Evolutionary conservation across 2,113 vertebrate genomes (phyloP), one percentile per base, ranked within the genome.

Genomic region (Archocentrus centrarchus): DNA sequence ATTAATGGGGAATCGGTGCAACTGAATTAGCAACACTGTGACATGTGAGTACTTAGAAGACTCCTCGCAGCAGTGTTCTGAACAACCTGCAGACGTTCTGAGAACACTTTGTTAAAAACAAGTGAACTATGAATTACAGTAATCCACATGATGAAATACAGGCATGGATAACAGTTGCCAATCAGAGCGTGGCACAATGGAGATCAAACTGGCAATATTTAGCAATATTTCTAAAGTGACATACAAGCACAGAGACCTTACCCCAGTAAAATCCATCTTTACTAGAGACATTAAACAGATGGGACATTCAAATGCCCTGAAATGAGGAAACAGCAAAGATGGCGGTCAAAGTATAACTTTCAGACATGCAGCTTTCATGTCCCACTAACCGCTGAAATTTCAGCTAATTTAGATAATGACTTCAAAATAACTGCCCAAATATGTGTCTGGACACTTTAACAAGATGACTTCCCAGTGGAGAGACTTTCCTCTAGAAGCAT

Each of bases 391-490:
- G 53, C 68, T 55, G 27, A 55, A n/a, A 73, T 55, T 55, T 55
- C 53, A 73, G 47, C 17, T 35, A 4, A 2, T 73, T 73, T 73
- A 73, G 47, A 73, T 73, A 73, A 9, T 55, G 18, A 10, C 10
- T 50, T 73, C 68, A 32, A n/a, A 73, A 35, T 73, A 73, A 73
- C 1, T 55, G 27, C 27, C 11, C 11, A 73, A 35, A 55, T 55
- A 73, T 73, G 68, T 73, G 68, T 18, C 68, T 55, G 27, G 68
- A 73, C 6, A 18, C 4, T 35, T 55, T 73, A 73, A 35, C 68
- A 32, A 73, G 20, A 73, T 55, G 22, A 6, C 44, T 50, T 73
- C 17, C 30, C 44, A 53, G 44, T 73, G 68, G 27, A 20, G 47
- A 55, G 27, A 73, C 68, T n/a, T 73, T 47, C 27, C 13, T 35